These are phyloP conservation scores for Phalacrocorax pelagicus DNA, from an alignment of 2,113 vertebrate species.

Conservation along the genomic window DNA sequence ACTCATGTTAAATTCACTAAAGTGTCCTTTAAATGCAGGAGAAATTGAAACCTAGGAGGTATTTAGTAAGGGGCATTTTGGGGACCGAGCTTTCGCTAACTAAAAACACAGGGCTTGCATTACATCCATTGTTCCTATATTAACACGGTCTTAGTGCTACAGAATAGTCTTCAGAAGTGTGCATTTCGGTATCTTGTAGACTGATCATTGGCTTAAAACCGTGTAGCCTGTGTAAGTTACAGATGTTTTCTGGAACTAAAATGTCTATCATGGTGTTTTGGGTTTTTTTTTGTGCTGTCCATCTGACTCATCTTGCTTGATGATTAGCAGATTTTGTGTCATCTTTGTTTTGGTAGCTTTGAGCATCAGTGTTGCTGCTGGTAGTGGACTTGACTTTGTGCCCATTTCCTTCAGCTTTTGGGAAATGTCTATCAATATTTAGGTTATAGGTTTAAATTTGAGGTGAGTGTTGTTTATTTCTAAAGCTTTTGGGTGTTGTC, in stretches of 20 bases:
- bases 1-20: neutral
- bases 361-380: neutral
- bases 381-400: neutral
- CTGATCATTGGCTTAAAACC: neutral
- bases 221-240: neutral
- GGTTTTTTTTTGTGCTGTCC: neutral
- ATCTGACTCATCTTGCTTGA: neutral
- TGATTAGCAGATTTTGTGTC: neutral
- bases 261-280: neutral
- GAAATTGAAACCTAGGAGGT: neutral
- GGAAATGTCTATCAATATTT: neutral
- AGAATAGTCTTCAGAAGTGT: neutral
- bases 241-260: neutral
- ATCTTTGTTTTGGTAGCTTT: neutral
- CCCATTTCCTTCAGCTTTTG: neutral
- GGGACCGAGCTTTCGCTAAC: neutral
- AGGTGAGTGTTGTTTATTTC: neutral
- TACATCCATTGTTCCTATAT: neutral
- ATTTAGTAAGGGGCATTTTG: neutral
- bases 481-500: neutral
- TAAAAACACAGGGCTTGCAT: neutral
- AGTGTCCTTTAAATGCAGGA: neutral
- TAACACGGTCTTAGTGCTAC: neutral
- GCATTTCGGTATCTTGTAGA: neutral
- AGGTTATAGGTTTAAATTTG: neutral